Base-by-base conservation (phyloP, 2,888 invertebrate species). In the Limnephilus auricula region DNA sequence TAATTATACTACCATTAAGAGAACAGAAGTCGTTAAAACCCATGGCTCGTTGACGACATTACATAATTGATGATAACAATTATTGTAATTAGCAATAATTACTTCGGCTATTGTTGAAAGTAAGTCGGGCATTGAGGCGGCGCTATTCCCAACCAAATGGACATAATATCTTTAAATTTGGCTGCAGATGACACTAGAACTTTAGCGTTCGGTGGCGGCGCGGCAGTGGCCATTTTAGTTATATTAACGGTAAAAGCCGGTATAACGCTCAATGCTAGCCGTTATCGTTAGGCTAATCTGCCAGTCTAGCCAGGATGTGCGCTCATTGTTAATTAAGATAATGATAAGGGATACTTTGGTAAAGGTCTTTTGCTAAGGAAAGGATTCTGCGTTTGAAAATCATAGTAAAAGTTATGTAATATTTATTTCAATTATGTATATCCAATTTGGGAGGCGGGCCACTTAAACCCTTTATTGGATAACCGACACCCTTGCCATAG, bases 161-260 rank as follows among this genome's bases (percentile, higher is more conserved):
- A 0, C 65, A 25, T 65, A 65, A 65, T 65, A 25, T 25, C 50
- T 18, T 6, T n/a, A 25, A 65, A 65, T 65, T 65, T 65, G n/a
- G n/a, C 65, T 65, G 65, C n/a, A 65, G 65, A 65, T 65, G 65
- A 65, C 65, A 65, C 65, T n/a, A 15, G 50, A 65, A 65, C 65
- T 65, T 65, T n/a, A 1, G 65, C 25, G 65, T 1, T 65, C 65
- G 6, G 65, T 25, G 65, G 18, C 25, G 25, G 25, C n/a, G 65
- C 65, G 65, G 65, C 65, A 25, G 65, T n/a, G 9, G n/a, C 65
- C 65, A 65, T 25, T 65, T 65, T 65, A 65, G 25, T 65, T 65
- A 65, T n/a, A 65, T 65, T 65, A 65, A 65, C 65, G 65, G 65
- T 65, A 65, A 65, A 65, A 65, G 65, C 65, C 65, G 65, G 65